These are phyloP conservation scores for Crioceris asparagi DNA, from an alignment of 2,888 invertebrate genomes.

Conservation along the genomic window DNA sequence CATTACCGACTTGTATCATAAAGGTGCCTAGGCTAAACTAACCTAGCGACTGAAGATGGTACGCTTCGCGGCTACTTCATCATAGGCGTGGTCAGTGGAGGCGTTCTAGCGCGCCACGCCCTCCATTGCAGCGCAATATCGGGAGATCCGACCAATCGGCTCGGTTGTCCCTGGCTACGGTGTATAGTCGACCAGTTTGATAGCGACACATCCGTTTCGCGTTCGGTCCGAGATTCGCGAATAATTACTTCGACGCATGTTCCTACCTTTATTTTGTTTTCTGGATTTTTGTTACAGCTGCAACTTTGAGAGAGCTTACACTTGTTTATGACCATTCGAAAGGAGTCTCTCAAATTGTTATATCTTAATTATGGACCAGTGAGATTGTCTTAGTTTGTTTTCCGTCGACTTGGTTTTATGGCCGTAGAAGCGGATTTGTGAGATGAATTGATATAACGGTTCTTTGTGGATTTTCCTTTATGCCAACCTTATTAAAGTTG, in stretches of 20 bases:
- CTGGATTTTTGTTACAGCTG: conserved; percentile 34
- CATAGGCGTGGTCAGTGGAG: conserved; percentile 14
- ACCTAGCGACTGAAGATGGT: conserved; percentile 24
- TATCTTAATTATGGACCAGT: conserved; percentile 32
- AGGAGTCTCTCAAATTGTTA: conserved; percentile 36
- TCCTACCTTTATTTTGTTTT: conserved; percentile 33
- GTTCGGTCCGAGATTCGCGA: no score
- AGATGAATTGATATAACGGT: no score
- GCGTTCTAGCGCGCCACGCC: conserved; percentile 21
- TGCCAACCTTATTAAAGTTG: no score
- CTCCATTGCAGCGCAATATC: conserved; percentile 23
- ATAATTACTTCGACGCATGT: no score
- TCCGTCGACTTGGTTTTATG: neutral
- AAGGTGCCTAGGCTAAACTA: conserved; percentile 28
- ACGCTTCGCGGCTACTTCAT: conserved; percentile 14
- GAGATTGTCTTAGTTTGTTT: neutral
- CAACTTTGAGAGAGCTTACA: conserved; percentile 35
- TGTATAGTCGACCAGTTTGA: conserved; percentile 16
- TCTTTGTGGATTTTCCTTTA: no score
- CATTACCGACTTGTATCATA: conserved; percentile 21
- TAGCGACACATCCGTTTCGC: conserved; percentile 13
- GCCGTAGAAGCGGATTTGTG: neutral
- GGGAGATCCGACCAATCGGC: conserved; percentile 24
- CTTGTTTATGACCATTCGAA: conserved; percentile 36
- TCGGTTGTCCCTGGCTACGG: conserved; percentile 23